Evolutionary conservation across 2,888 invertebrate genomes (phyloP).

Genomic region (Digitonthophagus gazella): DNA sequence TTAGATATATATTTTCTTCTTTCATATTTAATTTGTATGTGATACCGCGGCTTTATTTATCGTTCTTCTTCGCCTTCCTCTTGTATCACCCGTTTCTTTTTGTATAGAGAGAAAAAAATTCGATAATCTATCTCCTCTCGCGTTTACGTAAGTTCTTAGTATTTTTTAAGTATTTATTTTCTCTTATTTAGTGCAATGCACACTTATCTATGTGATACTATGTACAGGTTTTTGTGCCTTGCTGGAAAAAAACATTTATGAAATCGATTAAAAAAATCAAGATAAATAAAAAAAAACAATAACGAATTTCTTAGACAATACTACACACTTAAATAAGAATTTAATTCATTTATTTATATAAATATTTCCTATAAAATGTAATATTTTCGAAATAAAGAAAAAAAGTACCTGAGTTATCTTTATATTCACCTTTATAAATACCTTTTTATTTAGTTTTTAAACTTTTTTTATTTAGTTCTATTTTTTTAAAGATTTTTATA

Average conservation of each 20-base stretch:
- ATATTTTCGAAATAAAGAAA: slow-evolving; percentile 26
- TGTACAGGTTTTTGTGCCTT: slow-evolving; percentile 39
- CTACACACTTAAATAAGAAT: slow-evolving; percentile 15
- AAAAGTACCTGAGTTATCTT: slow-evolving; percentile 25
- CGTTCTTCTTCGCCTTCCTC: background rate
- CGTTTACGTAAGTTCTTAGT: background rate
- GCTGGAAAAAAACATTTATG: slow-evolving; percentile 4
- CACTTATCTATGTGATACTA: slow-evolving; percentile 36
- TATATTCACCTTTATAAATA: background rate
- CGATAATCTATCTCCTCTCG: background rate
- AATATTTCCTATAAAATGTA: slow-evolving; percentile 15
- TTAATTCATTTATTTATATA: slow-evolving; percentile 15
- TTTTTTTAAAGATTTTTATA: too few relatives aligned
- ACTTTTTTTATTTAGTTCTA: too few relatives aligned
- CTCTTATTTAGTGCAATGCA: slow-evolving; percentile 34
- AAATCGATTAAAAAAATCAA: too few relatives aligned
- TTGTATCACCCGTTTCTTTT: slow-evolving; percentile 1
- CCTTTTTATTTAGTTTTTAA: background rate
- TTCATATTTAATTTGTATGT: too few relatives aligned
- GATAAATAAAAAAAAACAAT: slow-evolving; percentile 5
- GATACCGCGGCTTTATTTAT: background rate
- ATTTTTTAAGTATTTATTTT: slow-evolving; percentile 27
- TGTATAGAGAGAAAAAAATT: background rate
- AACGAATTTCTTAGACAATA: slow-evolving; percentile 9
- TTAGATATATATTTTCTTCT: too few relatives aligned